These are phyloP conservation scores for Meloidogyne chitwoodi DNA, from an alignment of 1,140 invertebrate species.

Conservation along the genomic window DNA sequence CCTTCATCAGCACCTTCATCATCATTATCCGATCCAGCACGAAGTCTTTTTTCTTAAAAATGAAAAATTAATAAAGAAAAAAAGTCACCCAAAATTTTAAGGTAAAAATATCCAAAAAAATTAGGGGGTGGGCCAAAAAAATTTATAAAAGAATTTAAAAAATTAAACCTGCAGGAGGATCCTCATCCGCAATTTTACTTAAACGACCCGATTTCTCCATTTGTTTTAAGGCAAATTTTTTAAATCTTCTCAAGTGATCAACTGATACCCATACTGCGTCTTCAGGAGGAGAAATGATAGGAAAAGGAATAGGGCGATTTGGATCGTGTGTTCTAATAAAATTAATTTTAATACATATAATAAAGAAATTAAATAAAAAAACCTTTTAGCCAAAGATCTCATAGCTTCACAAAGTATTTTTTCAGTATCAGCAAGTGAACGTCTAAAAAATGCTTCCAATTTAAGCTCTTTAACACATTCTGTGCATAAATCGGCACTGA, in stretches of 20 bases:
- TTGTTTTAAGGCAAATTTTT: slow-evolving; percentile 10
- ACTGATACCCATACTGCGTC: slow-evolving; percentile 31
- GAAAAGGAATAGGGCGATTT: background rate
- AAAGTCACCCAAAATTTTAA: too few relatives aligned
- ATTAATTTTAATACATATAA: too few relatives aligned
- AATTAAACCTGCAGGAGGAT: background rate
- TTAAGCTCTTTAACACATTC: slow-evolving; percentile 33
- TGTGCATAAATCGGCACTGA: slow-evolving; percentile 38
- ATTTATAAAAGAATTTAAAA: too few relatives aligned
- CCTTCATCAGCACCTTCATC: background rate
- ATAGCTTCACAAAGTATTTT: slow-evolving; percentile 10
- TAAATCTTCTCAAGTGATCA: slow-evolving; percentile 15
- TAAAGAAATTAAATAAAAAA: background rate
- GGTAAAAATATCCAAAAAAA: too few relatives aligned
- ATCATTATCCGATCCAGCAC: background rate
- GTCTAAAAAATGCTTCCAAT: slow-evolving; percentile 26
- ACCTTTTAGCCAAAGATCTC: background rate
- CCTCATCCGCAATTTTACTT: background rate
- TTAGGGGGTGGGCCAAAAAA: too few relatives aligned
- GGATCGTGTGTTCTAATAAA: slow-evolving; percentile 25
- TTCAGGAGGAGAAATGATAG: slow-evolving; percentile 10
- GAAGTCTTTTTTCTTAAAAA: background rate
- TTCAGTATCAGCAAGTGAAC: background rate
- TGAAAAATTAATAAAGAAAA: background rate
- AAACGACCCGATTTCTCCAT: background rate